A percentile compares a stretch with the other conserved stretches of the same genome.
Evolutionary conservation across 1,140 invertebrate species (phyloP).

Genomic region (Oedothorax gibbosus): DNA sequence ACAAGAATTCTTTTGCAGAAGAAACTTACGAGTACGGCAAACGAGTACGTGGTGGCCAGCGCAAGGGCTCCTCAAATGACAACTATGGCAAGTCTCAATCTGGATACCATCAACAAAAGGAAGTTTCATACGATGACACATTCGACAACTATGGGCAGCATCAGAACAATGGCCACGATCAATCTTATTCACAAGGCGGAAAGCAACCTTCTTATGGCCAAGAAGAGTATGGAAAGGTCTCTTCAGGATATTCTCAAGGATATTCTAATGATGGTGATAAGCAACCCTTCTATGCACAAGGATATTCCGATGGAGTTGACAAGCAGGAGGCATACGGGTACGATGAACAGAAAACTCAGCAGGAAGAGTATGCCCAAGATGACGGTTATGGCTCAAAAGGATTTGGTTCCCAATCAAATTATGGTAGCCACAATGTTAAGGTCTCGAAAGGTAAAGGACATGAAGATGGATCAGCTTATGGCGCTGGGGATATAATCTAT

Average conservation of each 20-base stretch:
- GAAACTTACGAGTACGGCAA: conserved; percentile 15
- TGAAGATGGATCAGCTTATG: not conserved
- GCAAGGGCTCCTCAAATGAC: not conserved
- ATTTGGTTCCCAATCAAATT: not conserved
- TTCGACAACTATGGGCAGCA: not conserved
- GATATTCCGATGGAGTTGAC: not conserved
- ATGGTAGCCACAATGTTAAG: not conserved
- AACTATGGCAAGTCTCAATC: not conserved
- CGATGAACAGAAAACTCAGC: not conserved
- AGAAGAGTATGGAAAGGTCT: not conserved
- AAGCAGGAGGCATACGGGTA: not conserved
- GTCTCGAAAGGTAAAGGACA: conserved; percentile 19
- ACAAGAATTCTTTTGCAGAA: not conserved
- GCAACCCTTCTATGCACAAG: not conserved
- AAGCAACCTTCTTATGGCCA: conserved; percentile 14
- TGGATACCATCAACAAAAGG: not conserved
- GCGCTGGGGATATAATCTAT: no score
- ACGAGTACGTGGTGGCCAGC: not conserved
- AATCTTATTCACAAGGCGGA: not conserved
- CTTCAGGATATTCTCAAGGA: not conserved
- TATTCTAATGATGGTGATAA: not conserved
- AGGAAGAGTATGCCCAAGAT: not conserved
- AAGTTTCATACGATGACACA: not conserved
- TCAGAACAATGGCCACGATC: not conserved
- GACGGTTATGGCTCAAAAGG: not conserved